These are phyloP conservation scores for Jaculus jaculus DNA, from an alignment of 2,113 vertebrate genomes.

Conservation along the genomic window DNA sequence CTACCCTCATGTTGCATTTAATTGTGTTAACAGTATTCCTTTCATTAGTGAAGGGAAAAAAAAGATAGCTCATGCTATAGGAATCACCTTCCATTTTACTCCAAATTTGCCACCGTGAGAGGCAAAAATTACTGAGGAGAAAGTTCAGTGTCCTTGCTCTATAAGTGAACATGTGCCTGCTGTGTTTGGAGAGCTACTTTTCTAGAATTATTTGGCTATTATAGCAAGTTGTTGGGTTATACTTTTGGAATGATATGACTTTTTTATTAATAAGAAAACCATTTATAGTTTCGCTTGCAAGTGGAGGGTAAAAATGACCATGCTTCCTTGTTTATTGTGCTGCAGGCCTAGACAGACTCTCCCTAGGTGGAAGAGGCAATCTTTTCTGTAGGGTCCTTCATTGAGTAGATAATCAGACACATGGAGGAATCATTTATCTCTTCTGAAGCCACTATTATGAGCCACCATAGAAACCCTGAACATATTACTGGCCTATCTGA, in stretches of 20 bases:
- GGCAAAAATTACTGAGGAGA: background rate
- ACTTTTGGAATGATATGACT: conserved; percentile 45
- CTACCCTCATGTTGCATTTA: background rate
- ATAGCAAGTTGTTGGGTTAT: conserved; percentile 31
- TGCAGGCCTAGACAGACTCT: conserved; percentile 17
- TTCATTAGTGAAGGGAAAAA: background rate
- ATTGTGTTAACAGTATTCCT: background rate
- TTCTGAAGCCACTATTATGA: conserved; percentile 34
- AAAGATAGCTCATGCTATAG: background rate
- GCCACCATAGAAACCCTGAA: background rate
- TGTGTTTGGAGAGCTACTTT: background rate
- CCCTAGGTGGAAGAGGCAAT: background rate
- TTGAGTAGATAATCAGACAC: conserved; percentile 52
- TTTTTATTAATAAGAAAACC: conserved; percentile 67
- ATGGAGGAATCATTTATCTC: conserved; percentile 55
- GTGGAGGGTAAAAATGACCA: conserved; percentile 49
- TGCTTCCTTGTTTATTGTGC: conserved; percentile 47
- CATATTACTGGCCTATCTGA: background rate
- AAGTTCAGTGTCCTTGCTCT: background rate
- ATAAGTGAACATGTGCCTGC: background rate
- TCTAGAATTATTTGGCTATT: conserved; percentile 9
- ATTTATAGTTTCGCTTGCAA: conserved; percentile 33
- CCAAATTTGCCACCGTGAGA: background rate
- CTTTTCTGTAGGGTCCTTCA: conserved; percentile 43
- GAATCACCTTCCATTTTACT: background rate